phyloP scores from a whole-genome alignment of 2,888 invertebrate species.

The Philopedon plagiatum region DNA sequence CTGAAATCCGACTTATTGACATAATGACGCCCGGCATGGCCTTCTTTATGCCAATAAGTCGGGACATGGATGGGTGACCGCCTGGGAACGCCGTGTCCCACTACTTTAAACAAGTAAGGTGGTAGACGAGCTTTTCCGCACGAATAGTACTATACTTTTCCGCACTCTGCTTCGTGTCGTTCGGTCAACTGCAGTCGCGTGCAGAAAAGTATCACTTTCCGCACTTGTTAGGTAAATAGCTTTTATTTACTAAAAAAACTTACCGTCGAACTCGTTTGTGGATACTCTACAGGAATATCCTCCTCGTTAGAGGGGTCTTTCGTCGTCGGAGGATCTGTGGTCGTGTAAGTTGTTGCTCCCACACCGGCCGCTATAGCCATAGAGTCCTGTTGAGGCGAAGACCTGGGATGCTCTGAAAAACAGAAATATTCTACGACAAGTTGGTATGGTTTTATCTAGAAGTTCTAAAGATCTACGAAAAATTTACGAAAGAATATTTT shows the following conservation, averaged over 20 bases:
- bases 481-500: neutral
- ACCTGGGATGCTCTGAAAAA: constrained; percentile 81
- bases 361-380: constrained; percentile 65
- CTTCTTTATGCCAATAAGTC: no score
- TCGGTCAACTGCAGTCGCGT: no score
- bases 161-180: no score
- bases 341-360: constrained; percentile 60
- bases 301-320: constrained; percentile 58
- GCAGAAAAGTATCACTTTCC: no score
- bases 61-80: no score
- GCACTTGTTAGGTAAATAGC: no score
- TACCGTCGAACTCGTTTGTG: constrained; percentile 68
- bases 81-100: no score
- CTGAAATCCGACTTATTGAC: no score
- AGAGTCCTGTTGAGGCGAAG: constrained; percentile 84
- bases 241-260: constrained; percentile 53
- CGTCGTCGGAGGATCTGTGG: constrained; percentile 66
- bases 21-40: no score
- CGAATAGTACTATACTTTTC: neutral
- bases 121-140: no score
- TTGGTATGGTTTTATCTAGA: constrained; percentile 25
- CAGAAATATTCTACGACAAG: constrained; percentile 21
- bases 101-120: no score
- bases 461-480: neutral
- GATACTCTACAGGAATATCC: constrained; percentile 63